phyloP scores from a whole-genome alignment of 2,113 vertebrate genomes.

The Zosterops hypoxanthus region DNA sequence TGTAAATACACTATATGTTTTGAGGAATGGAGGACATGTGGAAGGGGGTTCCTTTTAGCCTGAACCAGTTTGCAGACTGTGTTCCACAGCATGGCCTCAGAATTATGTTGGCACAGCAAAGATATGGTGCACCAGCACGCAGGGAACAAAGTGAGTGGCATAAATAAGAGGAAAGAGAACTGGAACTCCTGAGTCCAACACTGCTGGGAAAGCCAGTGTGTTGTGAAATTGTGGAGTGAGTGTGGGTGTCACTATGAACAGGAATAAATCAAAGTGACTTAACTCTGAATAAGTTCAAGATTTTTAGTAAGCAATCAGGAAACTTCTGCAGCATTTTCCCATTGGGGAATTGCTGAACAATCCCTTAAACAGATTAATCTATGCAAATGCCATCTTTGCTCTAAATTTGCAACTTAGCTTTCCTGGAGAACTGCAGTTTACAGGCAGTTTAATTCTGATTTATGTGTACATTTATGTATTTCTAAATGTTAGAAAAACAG shows the following conservation, averaged over 20 bases:
- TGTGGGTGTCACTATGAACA: neutral
- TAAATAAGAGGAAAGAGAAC: neutral
- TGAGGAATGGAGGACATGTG: neutral
- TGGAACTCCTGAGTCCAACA: neutral
- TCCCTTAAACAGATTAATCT: neutral
- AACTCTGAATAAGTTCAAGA: neutral
- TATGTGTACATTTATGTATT: neutral
- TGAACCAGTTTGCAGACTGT: neutral
- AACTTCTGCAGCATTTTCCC: neutral
- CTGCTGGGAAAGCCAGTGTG: neutral
- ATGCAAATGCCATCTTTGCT: neutral
- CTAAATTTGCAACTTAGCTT: neutral
- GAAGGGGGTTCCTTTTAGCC: neutral
- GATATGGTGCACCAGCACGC: accelerated
- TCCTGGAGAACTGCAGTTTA: neutral
- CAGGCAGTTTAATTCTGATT: neutral
- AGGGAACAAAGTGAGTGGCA: neutral
- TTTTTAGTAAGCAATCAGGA: neutral
- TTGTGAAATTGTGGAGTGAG: neutral
- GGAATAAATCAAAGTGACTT: slow-evolving; percentile 15
- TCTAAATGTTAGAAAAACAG: neutral
- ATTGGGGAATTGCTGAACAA: neutral
- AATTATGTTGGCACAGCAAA: neutral
- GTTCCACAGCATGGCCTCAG: neutral
- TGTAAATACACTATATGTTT: neutral